A percentile compares a stretch with the other conserved stretches of the same genome.
Evolutionary conservation across 2,888 invertebrate genomes (phyloP).

Genomic region (Drosophila siamana): DNA sequence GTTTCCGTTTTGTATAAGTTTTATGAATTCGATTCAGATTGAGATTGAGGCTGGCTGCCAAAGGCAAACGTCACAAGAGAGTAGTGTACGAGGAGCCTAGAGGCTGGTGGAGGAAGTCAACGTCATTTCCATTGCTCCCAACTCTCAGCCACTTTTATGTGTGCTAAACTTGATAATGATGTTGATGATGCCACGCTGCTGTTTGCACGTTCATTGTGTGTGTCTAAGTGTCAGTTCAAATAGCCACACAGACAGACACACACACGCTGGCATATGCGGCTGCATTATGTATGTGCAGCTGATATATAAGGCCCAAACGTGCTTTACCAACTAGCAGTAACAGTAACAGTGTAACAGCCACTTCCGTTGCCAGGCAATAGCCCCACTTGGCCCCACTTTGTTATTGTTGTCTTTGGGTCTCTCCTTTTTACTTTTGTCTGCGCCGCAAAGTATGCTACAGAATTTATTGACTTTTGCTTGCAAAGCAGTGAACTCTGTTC

Average conservation of each 20-base stretch:
- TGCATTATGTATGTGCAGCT: conserved; percentile 37
- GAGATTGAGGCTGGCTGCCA: background rate
- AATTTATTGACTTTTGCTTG: conserved; percentile 51
- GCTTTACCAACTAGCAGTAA: conserved; percentile 52
- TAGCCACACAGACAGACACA: no score
- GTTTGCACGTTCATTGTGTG: conserved; percentile 70
- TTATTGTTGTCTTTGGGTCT: conserved; percentile 12
- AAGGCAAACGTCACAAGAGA: background rate
- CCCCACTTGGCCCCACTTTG: conserved; percentile 16
- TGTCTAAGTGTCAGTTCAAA: conserved; percentile 65
- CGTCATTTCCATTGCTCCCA: conserved; percentile 37
- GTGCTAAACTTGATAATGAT: conserved; percentile 30
- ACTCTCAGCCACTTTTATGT: conserved; percentile 33
- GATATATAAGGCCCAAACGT: conserved; percentile 56
- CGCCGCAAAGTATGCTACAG: conserved; percentile 69
- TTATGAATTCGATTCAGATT: conserved; percentile 41
- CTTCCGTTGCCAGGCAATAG: conserved; percentile 56
- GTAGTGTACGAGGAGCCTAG: background rate
- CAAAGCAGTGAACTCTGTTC: conserved; percentile 32
- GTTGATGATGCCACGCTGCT: conserved; percentile 38
- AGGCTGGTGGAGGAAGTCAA: conserved; percentile 22
- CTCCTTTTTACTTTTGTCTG: conserved; percentile 27
- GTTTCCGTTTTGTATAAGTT: conserved; percentile 68
- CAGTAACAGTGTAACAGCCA: conserved; percentile 39
- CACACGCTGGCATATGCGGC: conserved; percentile 11